Evolutionary conservation across 2,888 invertebrate genomes (phyloP), one percentile per base, ranked within the genome.

Genomic region (Xanthorhoe designata): DNA sequence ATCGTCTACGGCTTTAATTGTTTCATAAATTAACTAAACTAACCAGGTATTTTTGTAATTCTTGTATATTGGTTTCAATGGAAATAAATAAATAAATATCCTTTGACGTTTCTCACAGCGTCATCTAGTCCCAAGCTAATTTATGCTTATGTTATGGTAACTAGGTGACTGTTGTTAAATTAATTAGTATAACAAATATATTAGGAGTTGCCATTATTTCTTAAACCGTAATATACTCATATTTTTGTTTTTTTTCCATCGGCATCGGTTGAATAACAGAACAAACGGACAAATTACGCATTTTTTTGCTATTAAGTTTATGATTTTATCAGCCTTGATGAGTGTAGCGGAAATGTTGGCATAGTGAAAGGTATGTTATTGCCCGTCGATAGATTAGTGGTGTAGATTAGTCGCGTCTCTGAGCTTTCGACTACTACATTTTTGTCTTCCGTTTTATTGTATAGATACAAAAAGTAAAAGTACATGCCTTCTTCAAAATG

Each of bases 261-360:
- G 1, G 0, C 3, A 42, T 42, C 13, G 13, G 10, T 10, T 13
- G 38, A 10, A 13, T 38, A 38, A 13, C 38, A 42, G 13, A 42
- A 47, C 47, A 47, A 47, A 47, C 47, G 0, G 6, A n/a, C 45
- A 45, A 45, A 15, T n/a, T 45, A 5, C 47, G 2, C 47, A 47
- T 17, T 47, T 47, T 47, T 45, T 17, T 47, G 47, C 0, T 17
- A 47, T 45, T 32, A 32, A 5, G 42, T 53, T 60, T 52, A 38
- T 45, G 60, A 60, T 60, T 53, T 53, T 45, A 53, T 60, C 51
- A 9, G 10, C 17, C 51, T 51, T 35, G 35, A 35, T 53, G 13
- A 19, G 6, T 51, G 19, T 51, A 51, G 24, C 51, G 51, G 51
- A 51, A 35, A 53, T 53, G 32, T 53, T 53, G 53, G 51, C 24